Base-by-base conservation (phyloP, 2,113 vertebrate genomes). In the Apteryx owenii region DNA sequence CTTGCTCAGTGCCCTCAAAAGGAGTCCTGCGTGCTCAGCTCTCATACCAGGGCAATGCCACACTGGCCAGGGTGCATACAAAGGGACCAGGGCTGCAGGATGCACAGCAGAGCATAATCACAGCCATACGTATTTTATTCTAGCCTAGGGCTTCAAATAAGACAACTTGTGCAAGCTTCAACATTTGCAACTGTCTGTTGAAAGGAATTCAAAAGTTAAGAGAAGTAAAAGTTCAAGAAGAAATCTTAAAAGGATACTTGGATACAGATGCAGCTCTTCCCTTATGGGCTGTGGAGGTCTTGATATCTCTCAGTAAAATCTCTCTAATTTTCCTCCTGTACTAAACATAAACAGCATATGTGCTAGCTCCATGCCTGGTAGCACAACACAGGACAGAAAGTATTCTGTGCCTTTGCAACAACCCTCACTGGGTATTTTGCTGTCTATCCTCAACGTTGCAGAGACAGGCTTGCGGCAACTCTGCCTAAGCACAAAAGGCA, bases 181-280 rank as follows among this genome's bases (percentile, higher is more conserved):
- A 73, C 36, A 53, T 65, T 79, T 82, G 26, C 19, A 69, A 40
- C 5, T 23, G 26, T 46, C 46, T 4, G 2, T 64, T 56, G 56
- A 89, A 11, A 66, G 51, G 17, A 79, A 72, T 85, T 87, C 46
- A 85, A 72, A 56, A 60, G 8, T 1, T 83, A 61, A 87, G 20
- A 91, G 21, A 72, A 36, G 8, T 25, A 58, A 82, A 88, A 88
- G 9, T 42, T 82, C 36, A 44, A 88, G 89, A 11, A 61, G 53
- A 85, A 93, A 85, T 20, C 25, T 90, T 82, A 22, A 65, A 93
- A 61, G 14, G 53, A 65, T 56, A 85, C 26, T 46, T 72, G 75
- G 28, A 33, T 85, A 62, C 31, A 85, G 31, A 33, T 15, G n/a
- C 5, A 69, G 21, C 10, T 79, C 23, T 60, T 33, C 29, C 56